Base-by-base conservation (phyloP, 1,140 invertebrate species). In the Pogonomyrmex californicus region DNA sequence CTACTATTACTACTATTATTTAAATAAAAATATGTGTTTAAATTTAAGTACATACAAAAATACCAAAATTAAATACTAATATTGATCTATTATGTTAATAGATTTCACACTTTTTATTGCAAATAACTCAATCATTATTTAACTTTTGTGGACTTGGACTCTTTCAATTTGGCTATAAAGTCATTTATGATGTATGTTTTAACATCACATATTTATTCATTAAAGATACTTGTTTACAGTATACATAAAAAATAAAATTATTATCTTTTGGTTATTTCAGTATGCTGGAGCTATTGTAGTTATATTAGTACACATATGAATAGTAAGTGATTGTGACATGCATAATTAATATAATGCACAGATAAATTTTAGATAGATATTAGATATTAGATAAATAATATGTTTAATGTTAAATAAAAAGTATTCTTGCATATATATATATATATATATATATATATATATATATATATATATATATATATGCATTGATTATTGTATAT, bases 151-250 rank as follows among this genome's bases (percentile, higher is more conserved):
- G 78, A 4, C 12, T 68, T 54, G 78, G 78, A 56, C 49, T 81
- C 56, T 81, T 81, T 6, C 63, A 38, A 41, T 81, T 81, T 68
- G 78, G 78, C 1, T 65, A n/a, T 17, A 63, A 79, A 65, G 49
- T 79, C 33, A n/a, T 79, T 63, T 5, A 65, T 14, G 7, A 3
- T 30, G 78, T 81, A 51, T 1, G 51, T 75, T 23, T 2, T 60
- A 58, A 14, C 14, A 7, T 23, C 10, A 33, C 9, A 38, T 49
- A 17, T 9, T 51, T 71, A 33, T 41, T 30, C 3, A 71, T n/a
- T 23, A 38, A 14, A 5, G 6, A 33, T 9, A 51, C 10, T 9
- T 36, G 33, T 33, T 71, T 14, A 38, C 33, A 44, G 62, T 36
- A 58, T 41, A 75, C 2, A 30, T 14, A 41, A 41, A 41, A 41